Conservation (phyloP, 2,113 vertebrate genomes). For the Tringa solitaria region DNA sequence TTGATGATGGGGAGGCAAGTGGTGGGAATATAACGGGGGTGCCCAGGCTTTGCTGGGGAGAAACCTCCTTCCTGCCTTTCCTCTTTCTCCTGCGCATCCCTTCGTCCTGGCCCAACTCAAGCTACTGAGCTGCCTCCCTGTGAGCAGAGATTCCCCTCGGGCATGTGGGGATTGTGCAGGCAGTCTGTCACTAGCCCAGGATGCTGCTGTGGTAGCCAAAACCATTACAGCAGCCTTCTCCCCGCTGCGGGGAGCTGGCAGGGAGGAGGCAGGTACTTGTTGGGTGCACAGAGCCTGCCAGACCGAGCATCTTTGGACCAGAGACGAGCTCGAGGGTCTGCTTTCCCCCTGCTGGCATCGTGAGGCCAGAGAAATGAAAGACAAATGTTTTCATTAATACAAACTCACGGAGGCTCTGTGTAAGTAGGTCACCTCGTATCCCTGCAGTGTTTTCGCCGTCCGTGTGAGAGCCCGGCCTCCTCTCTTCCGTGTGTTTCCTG, state of each 20-base stretch:
- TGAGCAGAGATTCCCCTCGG: not conserved
- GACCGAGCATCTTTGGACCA: not conserved
- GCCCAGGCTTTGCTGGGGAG: not conserved
- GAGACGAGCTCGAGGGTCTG: not conserved
- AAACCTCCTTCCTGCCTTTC: not conserved
- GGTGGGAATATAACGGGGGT: not conserved
- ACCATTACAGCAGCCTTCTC: not conserved
- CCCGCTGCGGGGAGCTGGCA: not conserved
- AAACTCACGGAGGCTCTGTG: not conserved
- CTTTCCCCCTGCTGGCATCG: not conserved
- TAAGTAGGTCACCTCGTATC: slow-evolving; percentile 53
- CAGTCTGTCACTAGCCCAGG: not conserved
- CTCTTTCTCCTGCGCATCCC: rapidly evolving
- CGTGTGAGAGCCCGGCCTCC: not conserved
- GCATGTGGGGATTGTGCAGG: rapidly evolving
- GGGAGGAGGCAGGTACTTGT: not conserved
- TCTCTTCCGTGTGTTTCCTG: not conserved
- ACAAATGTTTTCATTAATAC: slow-evolving; percentile 8
- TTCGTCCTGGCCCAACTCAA: not conserved
- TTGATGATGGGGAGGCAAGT: rapidly evolving
- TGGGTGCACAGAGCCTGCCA: not conserved
- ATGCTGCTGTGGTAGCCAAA: not conserved
- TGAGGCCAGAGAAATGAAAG: not conserved
- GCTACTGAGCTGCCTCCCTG: not conserved
- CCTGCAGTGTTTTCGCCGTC: not conserved